phyloP scores from a whole-genome alignment of 1,140 invertebrate species.

The Pinna nobilis region DNA sequence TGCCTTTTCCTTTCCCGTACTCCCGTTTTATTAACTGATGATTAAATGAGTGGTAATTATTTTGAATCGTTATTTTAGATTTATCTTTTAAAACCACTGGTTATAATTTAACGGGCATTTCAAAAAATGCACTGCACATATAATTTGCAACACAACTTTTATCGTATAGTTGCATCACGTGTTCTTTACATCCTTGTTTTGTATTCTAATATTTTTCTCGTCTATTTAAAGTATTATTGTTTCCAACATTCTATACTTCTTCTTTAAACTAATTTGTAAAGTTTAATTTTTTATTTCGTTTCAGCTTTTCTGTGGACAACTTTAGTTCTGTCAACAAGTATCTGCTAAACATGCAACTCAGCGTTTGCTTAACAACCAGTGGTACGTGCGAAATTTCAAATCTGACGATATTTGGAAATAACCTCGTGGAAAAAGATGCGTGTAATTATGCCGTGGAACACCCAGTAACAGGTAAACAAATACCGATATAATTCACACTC shows the following conservation, averaged over 20 bases:
- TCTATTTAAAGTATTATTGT: no score
- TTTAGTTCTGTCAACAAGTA: constrained; percentile 28
- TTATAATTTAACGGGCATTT: no score
- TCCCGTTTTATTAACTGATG: neutral
- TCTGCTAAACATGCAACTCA: constrained; percentile 39
- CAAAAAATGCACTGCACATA: no score
- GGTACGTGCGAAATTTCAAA: constrained; percentile 28
- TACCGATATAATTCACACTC: no score
- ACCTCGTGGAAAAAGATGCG: constrained; percentile 9
- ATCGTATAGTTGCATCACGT: no score
- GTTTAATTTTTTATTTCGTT: neutral
- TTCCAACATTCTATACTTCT: no score
- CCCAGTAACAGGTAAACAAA: no score
- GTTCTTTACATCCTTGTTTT: no score
- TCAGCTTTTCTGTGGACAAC: constrained; percentile 36
- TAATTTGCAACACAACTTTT: no score
- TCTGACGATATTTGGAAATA: constrained; percentile 19
- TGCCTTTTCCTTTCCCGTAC: no score
- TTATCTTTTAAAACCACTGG: neutral
- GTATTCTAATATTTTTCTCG: no score
- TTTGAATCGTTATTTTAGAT: neutral
- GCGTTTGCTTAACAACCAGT: constrained; percentile 28
- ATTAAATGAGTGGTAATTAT: neutral
- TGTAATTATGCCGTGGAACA: constrained; percentile 16
- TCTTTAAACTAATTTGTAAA: neutral